Evolutionary conservation across 1,140 invertebrate species (phyloP), one percentile per base, ranked within the genome.

Genomic region (Eriosoma lanigerum): DNA sequence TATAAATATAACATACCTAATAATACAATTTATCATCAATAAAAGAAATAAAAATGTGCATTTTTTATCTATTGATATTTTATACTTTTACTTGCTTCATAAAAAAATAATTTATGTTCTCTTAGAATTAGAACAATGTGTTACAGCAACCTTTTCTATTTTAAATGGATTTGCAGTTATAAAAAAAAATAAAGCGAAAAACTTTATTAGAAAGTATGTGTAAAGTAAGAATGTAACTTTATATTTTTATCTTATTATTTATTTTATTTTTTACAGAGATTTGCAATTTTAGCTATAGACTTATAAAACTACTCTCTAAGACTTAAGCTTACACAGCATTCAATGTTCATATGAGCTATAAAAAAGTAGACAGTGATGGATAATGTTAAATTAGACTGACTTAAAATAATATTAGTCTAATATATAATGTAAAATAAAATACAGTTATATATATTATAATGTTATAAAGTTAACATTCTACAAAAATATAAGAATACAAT

Each of bases 231-330:
- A 48, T 48, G 21, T 26, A 48, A 24, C 13, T 68, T 48, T 48
- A 17, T 8, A 38, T 38, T 38, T 38, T 66, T 68, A 26, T 62
- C 48, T 48, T n/a, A n/a, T n/a, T n/a, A n/a, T 21, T 68, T 48
- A 48, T 68, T 68, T 68, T 38, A 48, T 68, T 68, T 58, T 68
- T 68, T 68, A 68, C 44, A 44, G 48, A n/a, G 21, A 48, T 46
- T 68, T 46, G 0, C 21, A 46, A 21, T 46, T 68, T 48, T 21
- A 68, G 21, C 19, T 68, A 21, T 68, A 66, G 21, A 21, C 21
- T 68, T 68, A 26, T 24, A 13, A 46, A 46, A 48, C 66, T 68
- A 26, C 44, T 46, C 64, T 68, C 8, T 68, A 38, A 38, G 32
- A 8, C 8, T 8, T 38, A 8, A 38, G 32, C 8, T 38, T 38